Percentiles rank a stretch among this genome's conserved stretches.
Evolutionary conservation across 2,113 vertebrate genomes (phyloP).

Genomic region (Sylvilagus bachmani): DNA sequence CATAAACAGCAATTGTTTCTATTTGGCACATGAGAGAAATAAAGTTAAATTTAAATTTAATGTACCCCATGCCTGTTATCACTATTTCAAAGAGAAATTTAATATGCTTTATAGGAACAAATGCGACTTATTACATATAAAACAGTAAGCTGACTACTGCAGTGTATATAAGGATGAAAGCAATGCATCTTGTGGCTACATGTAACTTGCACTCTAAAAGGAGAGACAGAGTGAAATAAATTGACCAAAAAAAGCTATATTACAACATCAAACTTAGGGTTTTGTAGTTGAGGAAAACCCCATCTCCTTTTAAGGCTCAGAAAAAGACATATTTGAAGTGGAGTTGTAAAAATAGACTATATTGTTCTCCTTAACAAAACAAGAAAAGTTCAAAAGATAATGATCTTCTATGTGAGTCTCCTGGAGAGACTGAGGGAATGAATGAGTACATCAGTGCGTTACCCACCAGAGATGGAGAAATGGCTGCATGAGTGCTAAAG

Average conservation of each 20-base stretch:
- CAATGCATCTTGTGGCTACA: not conserved
- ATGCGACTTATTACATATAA: not conserved
- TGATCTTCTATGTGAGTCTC: not conserved
- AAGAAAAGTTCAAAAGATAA: not conserved
- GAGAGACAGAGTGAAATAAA: not conserved
- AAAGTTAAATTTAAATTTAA: not conserved
- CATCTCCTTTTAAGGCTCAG: not conserved
- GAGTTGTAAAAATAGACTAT: not conserved
- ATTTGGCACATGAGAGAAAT: not conserved
- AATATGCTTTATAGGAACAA: not conserved
- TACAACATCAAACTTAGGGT: not conserved
- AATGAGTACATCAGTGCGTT: too few relatives aligned
- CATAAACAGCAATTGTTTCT: not conserved
- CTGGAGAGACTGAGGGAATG: not conserved
- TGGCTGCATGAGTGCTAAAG: rapidly evolving
- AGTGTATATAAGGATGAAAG: not conserved
- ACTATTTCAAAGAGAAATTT: not conserved
- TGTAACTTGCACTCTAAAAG: not conserved
- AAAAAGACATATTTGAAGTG: not conserved
- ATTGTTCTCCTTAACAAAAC: not conserved
- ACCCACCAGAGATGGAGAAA: not conserved
- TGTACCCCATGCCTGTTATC: not conserved
- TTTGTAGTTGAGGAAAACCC: not conserved
- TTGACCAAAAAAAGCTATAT: not conserved
- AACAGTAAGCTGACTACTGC: not conserved